Base-by-base conservation (phyloP, 2,797 vertebrate species). In the Neosilurus mollespiculum region DNA sequence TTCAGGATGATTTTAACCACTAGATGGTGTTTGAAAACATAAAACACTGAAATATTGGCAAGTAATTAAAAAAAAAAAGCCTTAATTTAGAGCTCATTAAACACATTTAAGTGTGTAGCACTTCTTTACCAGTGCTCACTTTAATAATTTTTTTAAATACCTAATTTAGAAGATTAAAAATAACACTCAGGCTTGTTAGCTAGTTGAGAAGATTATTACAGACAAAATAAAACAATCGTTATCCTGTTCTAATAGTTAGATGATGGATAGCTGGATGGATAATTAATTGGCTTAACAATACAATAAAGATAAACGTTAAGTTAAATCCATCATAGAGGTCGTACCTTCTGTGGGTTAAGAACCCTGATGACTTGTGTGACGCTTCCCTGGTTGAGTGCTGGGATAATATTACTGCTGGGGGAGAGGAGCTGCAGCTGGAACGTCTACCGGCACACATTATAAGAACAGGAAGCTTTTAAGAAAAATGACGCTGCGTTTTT, bases 341-440 rank as follows among this genome's bases (percentile, higher is more conserved):
- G 95, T 89, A 99, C 98, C 95, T 99, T 99, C 93, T 99, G 98
- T 91, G 97, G 97, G 92, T 99, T 99, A 90, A 99, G 96, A 85
- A 99, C 97, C 96, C 98, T 97, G 93, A 99, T 98, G 94, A 99
- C 96, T 93, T 99, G 98, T 81, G 98, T 99, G 92, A 99, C 96
- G 72, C 94, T 97, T 91, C 98, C 98, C 83, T 98, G 97, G 92
- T 98, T 99, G 91, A 98, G 97, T 82, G 97, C 96, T 91, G 98
- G 97, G 91, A 99, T 96, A 87, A 96, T 90, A 87, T 98, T 99
- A 95, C 97, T 99, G 94, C 97, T 99, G 65, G 98, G 98, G 91
- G 98, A 99, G 86, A 99, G 95, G 70, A 99, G 98, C 96, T 99
- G 98, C 95, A 99, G 96, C 96, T 99, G 98, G 95, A 99, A 99